These are phyloP conservation scores for Ctenoplectra terminalis DNA, from an alignment of 1,140 invertebrate genomes.

Conservation along the genomic window DNA sequence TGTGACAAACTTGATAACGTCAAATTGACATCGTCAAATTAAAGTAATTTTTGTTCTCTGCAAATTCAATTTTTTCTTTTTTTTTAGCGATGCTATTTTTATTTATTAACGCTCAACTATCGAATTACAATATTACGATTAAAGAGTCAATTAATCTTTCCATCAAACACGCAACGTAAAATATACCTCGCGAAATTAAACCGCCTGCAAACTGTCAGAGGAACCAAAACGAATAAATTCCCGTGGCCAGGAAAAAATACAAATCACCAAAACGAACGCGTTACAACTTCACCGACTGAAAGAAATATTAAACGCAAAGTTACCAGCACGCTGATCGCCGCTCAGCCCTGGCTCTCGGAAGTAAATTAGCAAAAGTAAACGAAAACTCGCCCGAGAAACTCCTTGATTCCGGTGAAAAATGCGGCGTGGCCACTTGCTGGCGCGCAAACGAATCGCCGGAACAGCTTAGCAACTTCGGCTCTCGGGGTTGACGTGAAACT, in stretches of 20 bases:
- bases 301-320: slow-evolving; percentile 8
- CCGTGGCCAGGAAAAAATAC: neutral
- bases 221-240: neutral
- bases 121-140: neutral
- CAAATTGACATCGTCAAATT: too few relatives aligned
- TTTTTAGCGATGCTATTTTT: too few relatives aligned
- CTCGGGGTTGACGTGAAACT: slow-evolving; percentile 43
- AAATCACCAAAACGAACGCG: neutral
- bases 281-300: neutral
- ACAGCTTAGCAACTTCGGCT: slow-evolving; percentile 11
- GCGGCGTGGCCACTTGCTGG: neutral
- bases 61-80: too few relatives aligned
- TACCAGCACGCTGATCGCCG: neutral
- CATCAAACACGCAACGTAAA: neutral
- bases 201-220: neutral
- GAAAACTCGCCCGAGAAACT: neutral
- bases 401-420: slow-evolving; percentile 6
- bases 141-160: neutral
- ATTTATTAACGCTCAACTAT: too few relatives aligned
- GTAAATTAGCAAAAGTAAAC: slow-evolving; percentile 30
- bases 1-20: too few relatives aligned
- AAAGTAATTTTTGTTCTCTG: too few relatives aligned
- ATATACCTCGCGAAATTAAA: neutral
- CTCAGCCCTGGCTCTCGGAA: neutral
- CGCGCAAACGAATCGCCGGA: slow-evolving; percentile 3